phyloP scores from a whole-genome alignment of 2,797 vertebrate species.

The Enoplosus armatus region DNA sequence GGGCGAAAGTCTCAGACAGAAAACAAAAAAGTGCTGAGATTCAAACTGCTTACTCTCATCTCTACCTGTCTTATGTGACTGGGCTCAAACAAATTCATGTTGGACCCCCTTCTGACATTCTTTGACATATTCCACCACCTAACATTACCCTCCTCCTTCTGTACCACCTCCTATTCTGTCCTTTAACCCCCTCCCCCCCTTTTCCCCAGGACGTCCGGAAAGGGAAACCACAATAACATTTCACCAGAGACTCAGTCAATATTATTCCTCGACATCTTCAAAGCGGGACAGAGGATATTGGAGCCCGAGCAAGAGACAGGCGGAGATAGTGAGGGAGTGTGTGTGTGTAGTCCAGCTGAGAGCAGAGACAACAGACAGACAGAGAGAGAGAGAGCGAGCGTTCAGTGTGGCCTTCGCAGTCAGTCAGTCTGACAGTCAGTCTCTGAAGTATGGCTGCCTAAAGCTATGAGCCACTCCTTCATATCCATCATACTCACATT shows the following conservation, averaged over 20 bases:
- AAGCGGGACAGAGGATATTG: slow-evolving; percentile 78
- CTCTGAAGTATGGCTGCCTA: slow-evolving; percentile 64
- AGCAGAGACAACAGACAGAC: slow-evolving; percentile 51
- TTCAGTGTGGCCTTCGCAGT: slow-evolving; percentile 43
- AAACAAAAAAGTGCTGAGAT: slow-evolving; percentile 7
- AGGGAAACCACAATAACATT: slow-evolving; percentile 81
- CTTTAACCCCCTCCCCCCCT: slow-evolving; percentile 13
- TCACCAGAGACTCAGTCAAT: slow-evolving; percentile 82
- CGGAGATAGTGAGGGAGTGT: slow-evolving; percentile 54
- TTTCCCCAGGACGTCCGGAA: slow-evolving; percentile 69
- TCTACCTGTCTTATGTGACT: neutral
- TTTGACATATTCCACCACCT: slow-evolving; percentile 41
- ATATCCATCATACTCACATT: slow-evolving; percentile 64
- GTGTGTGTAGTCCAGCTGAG: slow-evolving; percentile 47
- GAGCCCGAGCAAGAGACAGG: slow-evolving; percentile 62
- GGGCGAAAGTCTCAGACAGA: neutral
- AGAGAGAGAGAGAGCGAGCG: slow-evolving; percentile 15
- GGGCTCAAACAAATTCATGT: slow-evolving; percentile 11
- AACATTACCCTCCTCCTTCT: slow-evolving; percentile 33
- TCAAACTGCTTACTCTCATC: slow-evolving; percentile 1
- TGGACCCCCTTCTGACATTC: slow-evolving; percentile 24
- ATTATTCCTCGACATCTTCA: slow-evolving; percentile 83
- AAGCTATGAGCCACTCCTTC: slow-evolving; percentile 64
- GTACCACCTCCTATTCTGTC: slow-evolving; percentile 22
- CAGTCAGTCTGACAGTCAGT: slow-evolving; percentile 40